Evolutionary conservation across 2,888 invertebrate species (phyloP).

Genomic region (Tuta absoluta): DNA sequence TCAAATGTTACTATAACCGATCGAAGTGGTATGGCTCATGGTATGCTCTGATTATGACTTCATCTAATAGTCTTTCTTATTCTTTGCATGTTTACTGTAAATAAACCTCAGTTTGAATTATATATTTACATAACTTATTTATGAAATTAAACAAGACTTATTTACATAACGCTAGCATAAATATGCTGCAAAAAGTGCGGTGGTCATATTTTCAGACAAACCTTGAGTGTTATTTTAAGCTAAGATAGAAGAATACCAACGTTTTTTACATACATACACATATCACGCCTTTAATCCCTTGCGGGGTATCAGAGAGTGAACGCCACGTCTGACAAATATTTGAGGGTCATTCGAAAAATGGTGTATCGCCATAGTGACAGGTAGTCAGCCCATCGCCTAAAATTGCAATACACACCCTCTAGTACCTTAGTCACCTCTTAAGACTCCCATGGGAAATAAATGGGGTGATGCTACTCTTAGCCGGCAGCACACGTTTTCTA

Average conservation of each 20-base stretch:
- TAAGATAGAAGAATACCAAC: neutral
- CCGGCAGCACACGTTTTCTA: too few relatives aligned
- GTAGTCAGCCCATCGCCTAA: too few relatives aligned
- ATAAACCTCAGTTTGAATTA: neutral
- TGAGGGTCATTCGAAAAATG: too few relatives aligned
- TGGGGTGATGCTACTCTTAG: too few relatives aligned
- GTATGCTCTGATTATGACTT: neutral
- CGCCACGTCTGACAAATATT: too few relatives aligned
- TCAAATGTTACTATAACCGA: too few relatives aligned
- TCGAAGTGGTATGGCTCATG: neutral
- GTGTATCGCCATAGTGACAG: too few relatives aligned
- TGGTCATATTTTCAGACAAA: neutral
- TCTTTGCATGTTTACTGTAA: slow-evolving; percentile 5
- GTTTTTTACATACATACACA: neutral
- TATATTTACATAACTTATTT: neutral
- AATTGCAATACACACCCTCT: too few relatives aligned
- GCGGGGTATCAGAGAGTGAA: too few relatives aligned
- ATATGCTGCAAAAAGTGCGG: slow-evolving; percentile 8
- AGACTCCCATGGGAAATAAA: too few relatives aligned
- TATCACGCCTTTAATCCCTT: neutral
- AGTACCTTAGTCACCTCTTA: too few relatives aligned
- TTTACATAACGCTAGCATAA: neutral
- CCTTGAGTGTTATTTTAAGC: slow-evolving; percentile 8
- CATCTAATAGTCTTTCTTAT: neutral
- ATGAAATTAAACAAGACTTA: neutral